Base-by-base conservation (phyloP, 2,888 invertebrate species). In the Acanthosepion lycidas region DNA sequence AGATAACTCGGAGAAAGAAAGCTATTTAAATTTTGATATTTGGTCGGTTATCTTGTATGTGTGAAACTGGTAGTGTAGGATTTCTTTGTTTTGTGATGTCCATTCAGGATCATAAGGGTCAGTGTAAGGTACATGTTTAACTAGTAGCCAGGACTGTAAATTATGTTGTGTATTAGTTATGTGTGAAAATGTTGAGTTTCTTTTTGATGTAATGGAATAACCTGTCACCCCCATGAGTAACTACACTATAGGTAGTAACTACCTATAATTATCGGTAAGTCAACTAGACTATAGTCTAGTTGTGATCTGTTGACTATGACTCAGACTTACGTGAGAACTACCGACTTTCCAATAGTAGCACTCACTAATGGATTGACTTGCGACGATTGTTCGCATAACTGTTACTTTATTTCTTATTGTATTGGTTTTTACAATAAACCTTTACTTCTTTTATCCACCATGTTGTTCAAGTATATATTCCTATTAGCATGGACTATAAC, bases 71-170 rank as follows among this genome's bases (percentile, higher is more conserved):
- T 78, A 78, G 78, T 78, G 12, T 78, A 12, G 78, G 78, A 78
- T 78, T 78, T 78, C 78, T 78, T 78, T 78, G 78, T 78, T 78
- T 78, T n/a, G 78, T 78, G n/a, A 78, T 78, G 78, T 78, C 78
- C 78, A 15, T 78, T n/a, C n/a, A 9, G 78, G n/a, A n/a, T n/a
- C n/a, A 12, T 9, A 78, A n/a, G 59, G 78, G 78, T 78, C 78
- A 78, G 33, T 78, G n/a, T 78, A 12, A 3, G 78, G 78, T n/a
- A n/a, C n/a, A 78, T 78, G 78, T n/a, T n/a, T 15, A n/a, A 78
- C n/a, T 33, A 78, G 78, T 33, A 12, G n/a, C n/a, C n/a, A 15
- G 23, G n/a, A n/a, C n/a, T 78, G 78, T 12, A n/a, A 78, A 78
- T 78, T n/a, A n/a, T 78, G 78, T 78, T n/a, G 78, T 33, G n/a